Base-by-base conservation (phyloP, 2,797 vertebrate species). In the Hypotaenidia philippensis region DNA sequence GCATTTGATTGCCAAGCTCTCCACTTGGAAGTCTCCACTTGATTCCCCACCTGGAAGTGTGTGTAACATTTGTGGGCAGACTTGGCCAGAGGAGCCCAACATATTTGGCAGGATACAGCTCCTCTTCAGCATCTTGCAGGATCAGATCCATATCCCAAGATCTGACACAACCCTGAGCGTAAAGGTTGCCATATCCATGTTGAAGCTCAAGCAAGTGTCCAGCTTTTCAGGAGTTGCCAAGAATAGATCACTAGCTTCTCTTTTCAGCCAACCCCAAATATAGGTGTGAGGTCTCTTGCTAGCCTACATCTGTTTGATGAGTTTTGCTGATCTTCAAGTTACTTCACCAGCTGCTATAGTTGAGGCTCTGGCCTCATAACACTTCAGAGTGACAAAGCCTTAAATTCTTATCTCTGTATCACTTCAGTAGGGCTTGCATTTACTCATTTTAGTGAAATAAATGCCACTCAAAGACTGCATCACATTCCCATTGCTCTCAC, bases 61-160 rank as follows among this genome's bases (percentile, higher is more conserved):
- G 0, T 91, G 61, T 70, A 96, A 88, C 94, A 93, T 96, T 86
- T 88, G 85, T 79, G 85, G 55, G 77, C 4, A 2, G 81, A 50
- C 77, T 96, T 94, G 87, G 82, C 93, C 93, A 81, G 63, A 81
- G 68, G 44, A 88, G 50, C 47, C 41, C 2, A 1, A 41, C 91
- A 93, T 0, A 13, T 76, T 89, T 83, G 87, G 94, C 93, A 91
- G 80, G 83, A 93, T 93, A 94, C 4, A 22, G 90, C 60, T 90
- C 59, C 91, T 89, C 70, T 27, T 83, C 85, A 84, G 70, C 80
- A 77, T 77, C 91, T 91, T 90, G 77, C 77, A 71, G 70, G 40
- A 95, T 76, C 52, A 84, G 59, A 90, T 76, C 85, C 26, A 0
- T 34, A 84, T 57, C 85, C 52, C 56, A 52, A 90, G 83, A 82